phyloP scores from a whole-genome alignment of 2,888 invertebrate species.

The Tupiocoris notatus region DNA sequence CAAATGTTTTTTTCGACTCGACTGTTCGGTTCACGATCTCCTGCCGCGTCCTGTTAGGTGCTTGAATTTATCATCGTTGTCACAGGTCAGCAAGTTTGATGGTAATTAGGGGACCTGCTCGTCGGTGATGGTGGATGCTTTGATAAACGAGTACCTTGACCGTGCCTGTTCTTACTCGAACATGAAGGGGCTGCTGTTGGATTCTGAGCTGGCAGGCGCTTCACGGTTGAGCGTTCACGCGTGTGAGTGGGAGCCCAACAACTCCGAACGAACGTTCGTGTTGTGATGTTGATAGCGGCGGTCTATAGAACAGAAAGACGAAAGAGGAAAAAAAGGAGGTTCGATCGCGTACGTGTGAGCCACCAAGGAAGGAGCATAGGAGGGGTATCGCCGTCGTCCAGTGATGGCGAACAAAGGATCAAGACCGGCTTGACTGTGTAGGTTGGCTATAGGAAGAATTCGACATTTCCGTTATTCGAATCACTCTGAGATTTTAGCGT shows the following conservation, averaged over 20 bases:
- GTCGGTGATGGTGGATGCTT: neutral
- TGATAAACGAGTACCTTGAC: neutral
- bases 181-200: neutral
- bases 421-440: neutral
- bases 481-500: too few relatives aligned
- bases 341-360: neutral
- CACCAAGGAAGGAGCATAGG: too few relatives aligned
- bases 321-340: neutral
- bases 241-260: neutral
- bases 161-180: neutral
- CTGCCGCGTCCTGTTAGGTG: too few relatives aligned
- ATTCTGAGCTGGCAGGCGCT: neutral
- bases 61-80: too few relatives aligned
- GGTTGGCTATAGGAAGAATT: neutral
- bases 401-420: neutral
- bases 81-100: neutral
- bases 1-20: too few relatives aligned
- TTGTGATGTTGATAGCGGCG: neutral
- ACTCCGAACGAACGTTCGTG: neutral
- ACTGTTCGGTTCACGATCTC: too few relatives aligned
- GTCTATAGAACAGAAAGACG: neutral
- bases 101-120: neutral
- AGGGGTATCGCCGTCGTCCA: neutral
- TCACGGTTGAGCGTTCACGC: neutral
- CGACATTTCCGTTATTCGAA: neutral